Conservation (phyloP, 2,888 invertebrate genomes). For the Colletes collaris region DNA sequence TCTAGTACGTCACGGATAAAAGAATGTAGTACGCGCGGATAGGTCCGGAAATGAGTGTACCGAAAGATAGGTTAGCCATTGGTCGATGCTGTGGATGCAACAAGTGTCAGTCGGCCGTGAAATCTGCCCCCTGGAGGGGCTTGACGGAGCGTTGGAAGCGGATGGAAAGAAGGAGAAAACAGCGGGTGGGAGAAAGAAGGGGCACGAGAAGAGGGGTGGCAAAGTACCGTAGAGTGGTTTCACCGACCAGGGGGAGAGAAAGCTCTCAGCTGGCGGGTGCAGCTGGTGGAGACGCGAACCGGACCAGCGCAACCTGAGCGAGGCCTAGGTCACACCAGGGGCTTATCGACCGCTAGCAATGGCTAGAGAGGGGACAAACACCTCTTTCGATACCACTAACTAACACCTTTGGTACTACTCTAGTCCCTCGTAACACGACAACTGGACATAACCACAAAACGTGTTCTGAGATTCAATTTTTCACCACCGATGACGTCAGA, state of each 20-base stretch:
- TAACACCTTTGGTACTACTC: too few species aligned
- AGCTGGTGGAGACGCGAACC: constrained; percentile 31
- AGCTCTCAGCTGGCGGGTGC: constrained; percentile 40
- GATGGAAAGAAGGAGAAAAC: constrained; percentile 23
- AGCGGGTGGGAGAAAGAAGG: constrained; percentile 1
- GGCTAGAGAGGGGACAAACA: too few species aligned
- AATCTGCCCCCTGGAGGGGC: constrained; percentile 50
- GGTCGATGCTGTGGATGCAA: constrained; percentile 67
- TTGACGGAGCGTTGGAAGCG: constrained; percentile 7
- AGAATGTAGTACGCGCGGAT: not conserved
- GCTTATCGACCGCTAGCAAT: constrained; percentile 65
- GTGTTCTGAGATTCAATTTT: too few species aligned
- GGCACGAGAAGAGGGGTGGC: not conserved
- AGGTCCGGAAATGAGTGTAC: constrained; percentile 12
- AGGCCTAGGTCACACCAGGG: constrained; percentile 65
- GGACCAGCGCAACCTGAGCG: constrained; percentile 45
- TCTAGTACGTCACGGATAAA: not conserved
- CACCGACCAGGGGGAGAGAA: constrained; percentile 10
- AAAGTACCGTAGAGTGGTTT: not conserved
- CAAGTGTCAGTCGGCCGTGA: constrained; percentile 75
- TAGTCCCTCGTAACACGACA: too few species aligned
- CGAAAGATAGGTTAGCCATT: constrained; percentile 29
- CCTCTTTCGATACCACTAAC: too few species aligned
- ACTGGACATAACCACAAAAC: too few species aligned
- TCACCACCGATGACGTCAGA: too few species aligned